Evolutionary conservation across 1,140 invertebrate species (phyloP).

Genomic region (Schlechtendalia chinensis): DNA sequence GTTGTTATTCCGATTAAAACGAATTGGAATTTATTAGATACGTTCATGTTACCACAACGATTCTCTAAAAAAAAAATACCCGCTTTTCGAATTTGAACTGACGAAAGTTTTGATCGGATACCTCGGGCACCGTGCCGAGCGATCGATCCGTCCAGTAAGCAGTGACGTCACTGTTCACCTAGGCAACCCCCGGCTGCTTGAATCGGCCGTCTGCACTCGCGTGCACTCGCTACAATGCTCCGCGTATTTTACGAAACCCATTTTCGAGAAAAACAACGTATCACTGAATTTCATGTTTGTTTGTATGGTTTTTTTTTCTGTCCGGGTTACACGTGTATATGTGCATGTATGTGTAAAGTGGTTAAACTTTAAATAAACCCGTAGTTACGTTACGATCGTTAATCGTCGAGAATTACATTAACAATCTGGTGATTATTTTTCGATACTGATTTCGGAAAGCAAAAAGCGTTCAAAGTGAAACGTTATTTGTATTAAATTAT

Average conservation of each 20-base stretch:
- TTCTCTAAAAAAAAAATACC: no score
- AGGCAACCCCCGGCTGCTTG: slow-evolving; percentile 42
- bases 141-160: slow-evolving; percentile 31
- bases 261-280: not conserved
- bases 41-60: no score
- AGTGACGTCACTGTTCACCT: slow-evolving; percentile 47
- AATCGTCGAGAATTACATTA: no score
- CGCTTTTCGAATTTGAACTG: not conserved
- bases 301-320: not conserved
- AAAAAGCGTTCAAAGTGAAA: no score
- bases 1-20: no score
- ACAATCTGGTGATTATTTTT: no score
- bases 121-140: not conserved
- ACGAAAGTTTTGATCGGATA: slow-evolving; percentile 1
- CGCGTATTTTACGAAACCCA: not conserved
- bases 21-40: no score
- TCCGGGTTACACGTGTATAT: not conserved
- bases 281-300: not conserved
- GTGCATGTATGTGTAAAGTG: no score
- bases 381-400: no score
- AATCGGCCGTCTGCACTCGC: slow-evolving; percentile 12
- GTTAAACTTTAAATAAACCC: no score
- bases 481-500: no score
- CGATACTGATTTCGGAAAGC: no score
- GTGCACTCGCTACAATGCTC: not conserved